Conservation (phyloP, 2,888 invertebrate species). For the Abscondita cerata region DNA sequence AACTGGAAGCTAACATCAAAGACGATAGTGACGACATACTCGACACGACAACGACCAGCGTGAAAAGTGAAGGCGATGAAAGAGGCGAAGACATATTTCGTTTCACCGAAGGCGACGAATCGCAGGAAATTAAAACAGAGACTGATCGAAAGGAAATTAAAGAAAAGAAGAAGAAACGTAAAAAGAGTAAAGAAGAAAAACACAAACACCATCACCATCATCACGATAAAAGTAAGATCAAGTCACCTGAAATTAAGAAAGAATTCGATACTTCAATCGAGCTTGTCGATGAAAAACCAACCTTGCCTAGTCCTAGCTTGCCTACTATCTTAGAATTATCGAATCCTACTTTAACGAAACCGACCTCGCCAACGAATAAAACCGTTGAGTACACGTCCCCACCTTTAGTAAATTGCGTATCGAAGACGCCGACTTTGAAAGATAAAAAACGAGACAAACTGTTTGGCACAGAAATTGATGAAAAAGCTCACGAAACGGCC, state of each 20-base stretch:
- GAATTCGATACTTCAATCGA: slow-evolving; percentile 35
- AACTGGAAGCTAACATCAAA: slow-evolving; percentile 80
- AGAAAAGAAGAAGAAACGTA: slow-evolving; percentile 86
- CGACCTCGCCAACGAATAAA: not conserved
- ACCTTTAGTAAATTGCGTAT: slow-evolving; percentile 63
- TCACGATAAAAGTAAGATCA: slow-evolving; percentile 61
- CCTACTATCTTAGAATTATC: slow-evolving; percentile 68
- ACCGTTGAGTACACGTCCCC: slow-evolving; percentile 50
- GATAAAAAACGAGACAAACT: slow-evolving; percentile 61
- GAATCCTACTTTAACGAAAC: slow-evolving; percentile 64
- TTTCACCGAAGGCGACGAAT: slow-evolving; percentile 67
- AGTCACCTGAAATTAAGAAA: slow-evolving; percentile 51
- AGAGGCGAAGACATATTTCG: slow-evolving; percentile 65
- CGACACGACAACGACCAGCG: slow-evolving; percentile 52
- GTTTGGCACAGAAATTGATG: slow-evolving; percentile 71
- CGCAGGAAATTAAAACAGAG: slow-evolving; percentile 57
- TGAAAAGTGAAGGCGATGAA: slow-evolving; percentile 53
- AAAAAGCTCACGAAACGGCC: slow-evolving; percentile 78
- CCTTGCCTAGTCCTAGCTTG: slow-evolving; percentile 63
- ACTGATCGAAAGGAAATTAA: slow-evolving; percentile 67
- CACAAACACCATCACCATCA: slow-evolving; percentile 73
- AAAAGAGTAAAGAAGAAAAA: slow-evolving; percentile 81
- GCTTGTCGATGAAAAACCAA: slow-evolving; percentile 29
- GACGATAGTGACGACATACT: slow-evolving; percentile 66
- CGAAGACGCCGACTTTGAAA: slow-evolving; percentile 59